Evolutionary conservation across 2,888 invertebrate genomes (phyloP).

Genomic region (Drosophila lutescens): DNA sequence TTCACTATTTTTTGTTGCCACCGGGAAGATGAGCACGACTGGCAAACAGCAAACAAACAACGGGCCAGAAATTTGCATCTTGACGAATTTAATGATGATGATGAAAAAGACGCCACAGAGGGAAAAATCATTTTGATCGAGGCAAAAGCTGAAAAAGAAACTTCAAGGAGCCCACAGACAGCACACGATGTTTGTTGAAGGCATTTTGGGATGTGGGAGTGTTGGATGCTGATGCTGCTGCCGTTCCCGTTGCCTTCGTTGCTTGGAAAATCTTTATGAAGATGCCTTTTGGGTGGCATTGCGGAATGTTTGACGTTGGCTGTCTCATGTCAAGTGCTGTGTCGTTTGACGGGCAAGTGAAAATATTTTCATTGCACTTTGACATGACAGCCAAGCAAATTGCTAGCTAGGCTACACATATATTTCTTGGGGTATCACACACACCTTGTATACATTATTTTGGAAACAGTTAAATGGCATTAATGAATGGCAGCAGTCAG

Average conservation of each 20-base stretch:
- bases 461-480: constrained; percentile 64
- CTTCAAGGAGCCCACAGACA: constrained; percentile 73
- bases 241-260: constrained; percentile 40
- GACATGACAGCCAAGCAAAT: constrained; percentile 79
- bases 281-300: constrained; percentile 80
- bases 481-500: constrained; percentile 72
- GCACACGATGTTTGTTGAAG: constrained; percentile 72
- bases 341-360: constrained; percentile 68
- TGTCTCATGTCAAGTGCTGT: constrained; percentile 74
- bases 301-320: constrained; percentile 76
- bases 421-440: constrained; percentile 41
- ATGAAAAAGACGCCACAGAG: constrained; percentile 75
- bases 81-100: constrained; percentile 81
- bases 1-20: constrained; percentile 26
- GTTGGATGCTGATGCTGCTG: constrained; percentile 50
- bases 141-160: constrained; percentile 55
- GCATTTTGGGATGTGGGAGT: constrained; percentile 72
- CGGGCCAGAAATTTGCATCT: constrained; percentile 74
- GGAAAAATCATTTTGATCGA: constrained; percentile 75
- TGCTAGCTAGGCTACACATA: constrained; percentile 37
- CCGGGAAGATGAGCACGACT: constrained; percentile 76
- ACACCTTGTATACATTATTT: constrained; percentile 1
- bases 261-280: constrained; percentile 74
- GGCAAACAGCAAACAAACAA: constrained; percentile 53
- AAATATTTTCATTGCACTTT: constrained; percentile 82